Evolutionary conservation across 2,888 invertebrate species (phyloP), one percentile per base, ranked within the genome.

Genomic region (Herminia tarsipennalis): DNA sequence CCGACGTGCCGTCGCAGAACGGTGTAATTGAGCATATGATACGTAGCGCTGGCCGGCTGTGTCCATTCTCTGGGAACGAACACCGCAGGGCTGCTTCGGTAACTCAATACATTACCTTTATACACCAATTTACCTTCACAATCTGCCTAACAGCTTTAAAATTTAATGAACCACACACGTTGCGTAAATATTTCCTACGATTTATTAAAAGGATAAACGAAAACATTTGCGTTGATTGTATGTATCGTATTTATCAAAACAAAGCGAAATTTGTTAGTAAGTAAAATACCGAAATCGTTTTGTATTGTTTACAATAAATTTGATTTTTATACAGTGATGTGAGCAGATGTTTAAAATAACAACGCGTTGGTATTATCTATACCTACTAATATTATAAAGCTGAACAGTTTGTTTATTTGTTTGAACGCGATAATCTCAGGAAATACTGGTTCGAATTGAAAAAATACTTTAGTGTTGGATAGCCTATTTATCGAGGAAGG

Each of bases 11-110:
- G 69, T 76, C 65, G 72, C 66, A 56, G 64, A 52, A 66, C 68
- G 64, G 81, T 79, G 85, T 83, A 88, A 87, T 86, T 86, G 86
- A 84, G 81, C 85, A 85, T 86, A 73, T 83, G 81, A 86, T 86
- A 78, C 78, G 74, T 70, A 71, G 66, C 65, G 77, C 71, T 80
- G 76, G 63, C 78, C 84, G 80, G 74, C 81, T 82, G 83, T 73
- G 79, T 68, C 80, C 80, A 78, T 66, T 78, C 72, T 73, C 69
- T 69, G 73, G 70, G 75, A 83, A 78, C 76, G 67, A 61, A 70
- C 67, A 73, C 62, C 50, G 40, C 70, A 83, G 79, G 83, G 81
- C 65, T 81, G 73, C 56, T 59, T 51, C 45, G 41, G 64, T 57
- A 59, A 56, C 38, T 56, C 36, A 37, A 59, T 59, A 55, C 37